phyloP scores from a whole-genome alignment of 2,113 vertebrate genomes.

The Trematocara stigmaticum region DNA sequence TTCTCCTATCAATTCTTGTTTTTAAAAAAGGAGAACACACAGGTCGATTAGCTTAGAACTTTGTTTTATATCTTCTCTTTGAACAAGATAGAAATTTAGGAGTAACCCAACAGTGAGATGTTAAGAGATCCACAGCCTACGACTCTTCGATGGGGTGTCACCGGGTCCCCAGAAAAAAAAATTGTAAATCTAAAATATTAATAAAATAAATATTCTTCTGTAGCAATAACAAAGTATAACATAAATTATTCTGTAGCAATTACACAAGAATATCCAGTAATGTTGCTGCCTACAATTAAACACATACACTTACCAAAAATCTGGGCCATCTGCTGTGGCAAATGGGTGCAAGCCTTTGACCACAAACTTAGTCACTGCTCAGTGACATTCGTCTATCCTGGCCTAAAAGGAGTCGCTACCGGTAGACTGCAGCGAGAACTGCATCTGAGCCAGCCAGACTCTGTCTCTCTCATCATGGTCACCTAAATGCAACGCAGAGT shows the following conservation, averaged over 20 bases:
- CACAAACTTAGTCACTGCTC: background rate
- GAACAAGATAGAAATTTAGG: background rate
- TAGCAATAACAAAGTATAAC: background rate
- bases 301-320: background rate
- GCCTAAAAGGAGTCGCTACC: fast-evolving
- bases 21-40: background rate
- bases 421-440: background rate
- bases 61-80: background rate
- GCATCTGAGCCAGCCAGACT: background rate
- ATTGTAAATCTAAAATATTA: background rate
- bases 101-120: background rate
- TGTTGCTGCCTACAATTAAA: background rate
- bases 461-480: fast-evolving
- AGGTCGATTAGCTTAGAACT: background rate
- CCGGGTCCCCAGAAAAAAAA: fast-evolving
- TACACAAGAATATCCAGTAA: background rate
- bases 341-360: background rate
- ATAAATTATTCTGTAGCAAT: background rate
- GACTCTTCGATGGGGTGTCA: background rate
- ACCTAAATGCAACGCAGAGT: fast-evolving
- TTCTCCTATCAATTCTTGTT: background rate
- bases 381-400: fast-evolving
- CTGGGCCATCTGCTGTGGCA: fast-evolving
- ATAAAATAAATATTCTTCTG: background rate
- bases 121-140: background rate